Percentiles rank a stretch among this genome's conserved stretches.
phyloP scores from a whole-genome alignment of 2,888 invertebrate genomes.

The Thymelicus lineola region DNA sequence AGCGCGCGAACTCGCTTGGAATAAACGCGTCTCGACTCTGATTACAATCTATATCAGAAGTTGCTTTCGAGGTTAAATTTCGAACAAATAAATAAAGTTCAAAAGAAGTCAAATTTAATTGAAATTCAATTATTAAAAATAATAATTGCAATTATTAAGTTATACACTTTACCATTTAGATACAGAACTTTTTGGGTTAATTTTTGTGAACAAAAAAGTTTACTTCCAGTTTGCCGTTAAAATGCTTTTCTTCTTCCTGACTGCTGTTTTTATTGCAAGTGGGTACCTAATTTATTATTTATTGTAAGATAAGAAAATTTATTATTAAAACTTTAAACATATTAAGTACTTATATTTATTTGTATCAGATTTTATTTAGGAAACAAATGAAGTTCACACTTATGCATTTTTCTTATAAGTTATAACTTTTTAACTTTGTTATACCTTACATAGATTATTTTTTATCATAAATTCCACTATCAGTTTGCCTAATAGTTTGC shows the following conservation, averaged over 20 bases:
- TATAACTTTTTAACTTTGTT: no score
- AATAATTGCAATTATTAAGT: neutral
- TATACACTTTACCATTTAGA: neutral
- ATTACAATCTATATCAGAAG: neutral
- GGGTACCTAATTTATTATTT: conserved; percentile 18
- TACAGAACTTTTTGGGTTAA: neutral
- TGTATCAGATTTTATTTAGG: no score
- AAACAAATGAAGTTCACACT: no score
- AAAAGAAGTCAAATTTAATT: neutral
- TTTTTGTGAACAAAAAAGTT: neutral
- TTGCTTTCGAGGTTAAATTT: neutral
- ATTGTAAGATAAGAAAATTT: neutral
- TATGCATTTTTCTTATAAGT: no score
- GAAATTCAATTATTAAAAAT: neutral
- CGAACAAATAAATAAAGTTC: neutral
- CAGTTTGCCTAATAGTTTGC: no score
- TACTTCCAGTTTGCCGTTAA: neutral
- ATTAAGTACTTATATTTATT: no score
- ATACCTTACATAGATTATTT: no score
- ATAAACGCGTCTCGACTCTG: neutral
- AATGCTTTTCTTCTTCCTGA: conserved; percentile 42
- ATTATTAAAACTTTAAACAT: no score
- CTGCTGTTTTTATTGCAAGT: conserved; percentile 42
- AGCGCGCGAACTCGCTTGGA: conserved; percentile 5
- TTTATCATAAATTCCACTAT: no score